Base-by-base conservation (phyloP, 2,888 invertebrate species). In the Andrena dorsata region DNA sequence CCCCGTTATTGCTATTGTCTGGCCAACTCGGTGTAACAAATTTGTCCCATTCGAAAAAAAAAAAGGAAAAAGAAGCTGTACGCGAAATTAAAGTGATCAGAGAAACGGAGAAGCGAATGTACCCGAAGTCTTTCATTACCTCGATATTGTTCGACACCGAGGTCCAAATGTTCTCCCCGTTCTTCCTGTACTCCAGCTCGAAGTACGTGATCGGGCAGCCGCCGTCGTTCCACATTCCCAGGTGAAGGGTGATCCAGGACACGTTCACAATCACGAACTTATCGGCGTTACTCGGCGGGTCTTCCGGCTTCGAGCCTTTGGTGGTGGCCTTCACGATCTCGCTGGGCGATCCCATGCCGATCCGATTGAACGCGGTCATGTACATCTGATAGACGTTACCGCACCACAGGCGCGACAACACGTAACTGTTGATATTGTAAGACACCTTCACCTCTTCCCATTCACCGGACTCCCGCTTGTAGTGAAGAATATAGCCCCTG, bases 391-490 rank as follows among this genome's bases (percentile, higher is more conserved):
- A 98, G 41, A 97, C 95, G 0, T 97, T 98, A 5, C 98, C 98
- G 91, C 98, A 98, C 97, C 97, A 97, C 58, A 98, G 94, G 93
- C 97, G 97, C 60, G 97, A 96, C 51, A 98, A 93, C 82, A 97
- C 95, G 92, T 97, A 97, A 76, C 97, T 96, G 80, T 97, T 97
- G 6, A 96, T 96, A 82, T 97, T 96, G 7, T 97, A 96, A 85
- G 97, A 97, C 72, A 98, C 97, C 93, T 98, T 98, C 80, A 98
- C 94, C 93, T 98, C 98, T 93, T 98, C 98, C 98, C 98, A 98
- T 91, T 98, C 98, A 0, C 98, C 98, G 90, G 97, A 97, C 90
- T 98, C 97, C 16, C 97, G 95, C 92, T 98, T 98, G 94, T 98
- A 98, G 94, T 98, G 98, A 83, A 98, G 97, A 5, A 98, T 97